Conservation (phyloP, 2,113 vertebrate genomes). For the Euleptes europaea region DNA sequence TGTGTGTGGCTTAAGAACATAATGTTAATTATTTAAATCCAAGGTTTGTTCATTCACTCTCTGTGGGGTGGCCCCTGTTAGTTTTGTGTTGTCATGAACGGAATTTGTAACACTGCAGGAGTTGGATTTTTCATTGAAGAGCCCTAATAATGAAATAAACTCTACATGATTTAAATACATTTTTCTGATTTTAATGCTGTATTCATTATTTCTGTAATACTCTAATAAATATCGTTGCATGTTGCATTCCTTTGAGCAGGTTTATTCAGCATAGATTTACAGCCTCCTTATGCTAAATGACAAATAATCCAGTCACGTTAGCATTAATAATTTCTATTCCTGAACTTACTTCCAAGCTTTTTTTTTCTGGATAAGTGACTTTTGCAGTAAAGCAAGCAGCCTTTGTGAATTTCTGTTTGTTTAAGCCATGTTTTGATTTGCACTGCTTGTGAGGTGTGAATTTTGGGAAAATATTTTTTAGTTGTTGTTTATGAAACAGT, state of each 20-base stretch:
- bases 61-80: conserved; percentile 17
- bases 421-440: background rate
- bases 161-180: background rate
- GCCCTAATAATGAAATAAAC: conserved; percentile 15
- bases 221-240: conserved; percentile 16
- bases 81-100: conserved; percentile 10
- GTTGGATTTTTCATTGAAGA: background rate
- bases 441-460: background rate
- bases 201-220: conserved; percentile 29
- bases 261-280: conserved; percentile 19
- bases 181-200: background rate
- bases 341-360: background rate
- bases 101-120: conserved; percentile 6
- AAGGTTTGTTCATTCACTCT: conserved; percentile 8
- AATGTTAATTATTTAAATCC: conserved; percentile 36
- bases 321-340: conserved; percentile 10
- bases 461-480: background rate
- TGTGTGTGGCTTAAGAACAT: background rate
- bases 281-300: background rate
- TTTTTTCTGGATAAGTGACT: background rate
- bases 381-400: background rate
- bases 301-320: background rate
- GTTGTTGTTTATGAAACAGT: background rate
- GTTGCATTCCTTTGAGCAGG: conserved; percentile 8
- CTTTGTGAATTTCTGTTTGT: conserved; percentile 25